These are phyloP conservation scores for Rhagium mordax DNA, from an alignment of 2,888 invertebrate species.

Conservation along the genomic window DNA sequence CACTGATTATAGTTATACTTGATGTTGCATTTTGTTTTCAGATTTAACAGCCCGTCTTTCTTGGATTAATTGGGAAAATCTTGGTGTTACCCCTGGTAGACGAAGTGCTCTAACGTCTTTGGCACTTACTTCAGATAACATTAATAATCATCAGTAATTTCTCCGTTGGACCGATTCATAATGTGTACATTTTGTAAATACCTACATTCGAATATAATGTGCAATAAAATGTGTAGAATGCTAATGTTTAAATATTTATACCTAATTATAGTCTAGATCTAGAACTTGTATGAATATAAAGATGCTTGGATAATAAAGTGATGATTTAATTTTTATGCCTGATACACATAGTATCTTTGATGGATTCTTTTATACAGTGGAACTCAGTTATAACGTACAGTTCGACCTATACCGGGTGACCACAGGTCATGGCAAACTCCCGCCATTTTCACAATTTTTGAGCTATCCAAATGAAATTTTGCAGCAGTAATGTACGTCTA, in stretches of 20 bases:
- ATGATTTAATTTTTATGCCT: too few relatives aligned
- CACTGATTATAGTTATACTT: too few relatives aligned
- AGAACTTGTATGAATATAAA: neutral
- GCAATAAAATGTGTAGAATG: slow-evolving; percentile 6
- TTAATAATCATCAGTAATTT: slow-evolving; percentile 7
- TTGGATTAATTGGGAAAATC: slow-evolving; percentile 99
- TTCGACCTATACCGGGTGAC: too few relatives aligned
- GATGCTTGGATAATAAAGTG: too few relatives aligned
- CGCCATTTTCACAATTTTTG: too few relatives aligned
- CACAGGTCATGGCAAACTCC: too few relatives aligned
- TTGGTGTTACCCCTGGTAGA: slow-evolving; percentile 93
- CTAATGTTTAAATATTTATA: neutral
- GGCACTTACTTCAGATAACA: slow-evolving; percentile 81
- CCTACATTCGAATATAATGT: neutral
- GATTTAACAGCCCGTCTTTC: slow-evolving; percentile 96
- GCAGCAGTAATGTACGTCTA: too few relatives aligned
- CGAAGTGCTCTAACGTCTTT: slow-evolving; percentile 87
- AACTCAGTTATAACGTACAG: too few relatives aligned
- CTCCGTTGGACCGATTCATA: neutral
- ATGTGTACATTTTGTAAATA: slow-evolving; percentile 9
- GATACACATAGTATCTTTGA: neutral
- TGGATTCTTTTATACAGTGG: too few relatives aligned
- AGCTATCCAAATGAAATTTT: too few relatives aligned
- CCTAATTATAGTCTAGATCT: neutral
- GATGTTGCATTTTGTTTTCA: slow-evolving; percentile 67